These are phyloP conservation scores for Heliopora coerulea DNA, from an alignment of 92 coral and sea anemone species.

Conservation along the genomic window DNA sequence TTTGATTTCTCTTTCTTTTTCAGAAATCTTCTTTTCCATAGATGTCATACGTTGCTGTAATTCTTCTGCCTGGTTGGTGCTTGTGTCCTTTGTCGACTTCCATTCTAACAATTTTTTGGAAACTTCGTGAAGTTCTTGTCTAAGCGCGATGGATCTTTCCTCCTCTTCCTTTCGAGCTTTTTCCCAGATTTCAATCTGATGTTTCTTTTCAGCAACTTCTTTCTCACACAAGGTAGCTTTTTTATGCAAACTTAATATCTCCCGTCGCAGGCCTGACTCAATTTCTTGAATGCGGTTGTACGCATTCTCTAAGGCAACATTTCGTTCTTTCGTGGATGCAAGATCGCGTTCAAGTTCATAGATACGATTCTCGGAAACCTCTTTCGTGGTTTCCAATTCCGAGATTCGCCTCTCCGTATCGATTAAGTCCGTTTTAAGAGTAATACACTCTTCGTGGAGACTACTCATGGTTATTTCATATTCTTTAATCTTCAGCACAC, in stretches of 20 bases:
- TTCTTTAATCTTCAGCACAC: slow-evolving; percentile 10
- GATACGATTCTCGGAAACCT: slow-evolving; percentile 11
- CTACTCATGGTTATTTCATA: background rate
- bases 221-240: slow-evolving; percentile 24
- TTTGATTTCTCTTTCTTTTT: slow-evolving; percentile 9
- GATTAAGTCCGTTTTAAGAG: slow-evolving; percentile 13
- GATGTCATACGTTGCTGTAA: slow-evolving; percentile 6
- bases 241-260: slow-evolving; percentile 39
- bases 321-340: slow-evolving; percentile 20
- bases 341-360: slow-evolving; percentile 25
- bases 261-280: slow-evolving; percentile 73
- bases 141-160: background rate
- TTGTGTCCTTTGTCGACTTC: slow-evolving; percentile 10
- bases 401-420: slow-evolving; percentile 29
- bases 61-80: slow-evolving; percentile 13
- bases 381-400: slow-evolving; percentile 15
- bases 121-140: slow-evolving; percentile 9
- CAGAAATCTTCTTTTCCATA: slow-evolving; percentile 6
- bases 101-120: slow-evolving; percentile 5
- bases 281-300: slow-evolving; percentile 65
- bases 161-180: background rate
- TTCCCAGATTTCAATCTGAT: slow-evolving; percentile 18
- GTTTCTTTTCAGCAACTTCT: slow-evolving; percentile 4
- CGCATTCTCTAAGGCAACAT: slow-evolving; percentile 51
- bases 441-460: slow-evolving; percentile 17